Percentiles rank a stretch among this genome's conserved stretches.
Evolutionary conservation across 1,140 invertebrate genomes (phyloP).

Genomic region (Drosophila seguyi): DNA sequence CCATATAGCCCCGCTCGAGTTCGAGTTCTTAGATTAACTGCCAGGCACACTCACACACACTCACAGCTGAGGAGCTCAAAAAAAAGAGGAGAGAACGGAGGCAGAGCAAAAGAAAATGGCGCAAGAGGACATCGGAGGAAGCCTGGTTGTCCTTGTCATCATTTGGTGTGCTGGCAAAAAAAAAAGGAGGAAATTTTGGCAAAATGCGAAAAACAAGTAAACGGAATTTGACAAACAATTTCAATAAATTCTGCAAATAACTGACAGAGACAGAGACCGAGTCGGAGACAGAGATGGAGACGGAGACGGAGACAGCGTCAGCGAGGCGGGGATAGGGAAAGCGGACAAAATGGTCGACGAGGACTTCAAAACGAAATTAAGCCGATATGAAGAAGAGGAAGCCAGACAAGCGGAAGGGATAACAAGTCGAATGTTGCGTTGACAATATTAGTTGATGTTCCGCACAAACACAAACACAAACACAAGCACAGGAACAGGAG

Average conservation of each 20-base stretch:
- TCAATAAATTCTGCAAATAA: slow-evolving; percentile 83
- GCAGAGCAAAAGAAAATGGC: slow-evolving; percentile 51
- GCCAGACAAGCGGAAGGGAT: slow-evolving; percentile 77
- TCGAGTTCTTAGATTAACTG: slow-evolving; percentile 74
- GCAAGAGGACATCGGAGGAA: slow-evolving; percentile 65
- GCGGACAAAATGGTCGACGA: slow-evolving; percentile 71
- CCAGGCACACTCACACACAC: slow-evolving; percentile 22
- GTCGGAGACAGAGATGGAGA: neutral
- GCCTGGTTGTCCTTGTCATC: slow-evolving; percentile 60
- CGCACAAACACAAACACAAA: slow-evolving; percentile 54
- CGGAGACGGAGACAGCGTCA: slow-evolving; percentile 22
- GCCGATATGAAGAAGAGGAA: slow-evolving; percentile 48
- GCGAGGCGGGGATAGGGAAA: neutral
- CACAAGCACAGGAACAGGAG: neutral
- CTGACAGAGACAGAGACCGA: slow-evolving; percentile 54
- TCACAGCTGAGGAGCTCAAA: neutral
- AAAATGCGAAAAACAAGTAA: slow-evolving; percentile 82
- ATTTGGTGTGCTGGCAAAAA: slow-evolving; percentile 36
- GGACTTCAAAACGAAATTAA: slow-evolving; percentile 81
- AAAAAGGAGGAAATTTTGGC: slow-evolving; percentile 42
- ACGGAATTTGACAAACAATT: slow-evolving; percentile 84
- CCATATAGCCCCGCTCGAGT: slow-evolving; percentile 49
- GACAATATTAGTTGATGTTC: slow-evolving; percentile 80
- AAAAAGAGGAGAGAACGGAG: slow-evolving; percentile 3
- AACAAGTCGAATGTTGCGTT: slow-evolving; percentile 81